Evolutionary conservation across 2,888 invertebrate species (phyloP), one percentile per base, ranked within the genome.

Genomic region (Parasteatoda lunata): DNA sequence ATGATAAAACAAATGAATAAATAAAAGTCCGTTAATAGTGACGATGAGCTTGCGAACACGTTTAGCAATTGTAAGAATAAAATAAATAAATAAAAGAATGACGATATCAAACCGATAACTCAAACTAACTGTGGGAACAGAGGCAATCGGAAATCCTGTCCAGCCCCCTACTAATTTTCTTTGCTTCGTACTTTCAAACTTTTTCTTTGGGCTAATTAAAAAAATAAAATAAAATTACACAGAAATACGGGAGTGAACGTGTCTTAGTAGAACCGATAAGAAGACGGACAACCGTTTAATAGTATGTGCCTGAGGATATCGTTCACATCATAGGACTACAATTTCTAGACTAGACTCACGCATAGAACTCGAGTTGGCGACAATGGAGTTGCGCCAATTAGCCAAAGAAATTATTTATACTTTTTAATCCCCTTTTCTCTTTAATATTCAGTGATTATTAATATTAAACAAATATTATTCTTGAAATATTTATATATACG

Each of bases 121-220:
- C 75, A 79, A 69, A 48, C 15, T 76, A 76, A 84, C 78, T 84
- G 84, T 84, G 84, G 84, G 84, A 84, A 84, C 78, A 68, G 75
- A 73, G 65, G 73, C 84, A 79, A 84, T 84, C 78, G 84, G 84
- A 84, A 78, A 84, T 84, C 84, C 84, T 84, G 84, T 79, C 84
- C 68, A 68, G 15, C 84, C 84, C 84, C 77, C 84, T 68, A 49
- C 84, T 77, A 77, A 70, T 77, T 82, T 83, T 83, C 69, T 76
- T 77, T 76, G 64, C 77, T 77, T 83, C 65, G 13, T 52, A 70
- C 70, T 64, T 71, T 59, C 48, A 54, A 68, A 70, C 77, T 72
- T 72, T 59, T 78, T 70, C 59, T 78, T 47, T 70, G 13, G 64
- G 65, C 72, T 66, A 73, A 73, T 81, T 73, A 81, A 81, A 81